Percentiles rank a stretch among this genome's conserved stretches.
These are phyloP conservation scores for Epistrophe eligans DNA, from an alignment of 2,888 invertebrate genomes.

Conservation along the genomic window DNA sequence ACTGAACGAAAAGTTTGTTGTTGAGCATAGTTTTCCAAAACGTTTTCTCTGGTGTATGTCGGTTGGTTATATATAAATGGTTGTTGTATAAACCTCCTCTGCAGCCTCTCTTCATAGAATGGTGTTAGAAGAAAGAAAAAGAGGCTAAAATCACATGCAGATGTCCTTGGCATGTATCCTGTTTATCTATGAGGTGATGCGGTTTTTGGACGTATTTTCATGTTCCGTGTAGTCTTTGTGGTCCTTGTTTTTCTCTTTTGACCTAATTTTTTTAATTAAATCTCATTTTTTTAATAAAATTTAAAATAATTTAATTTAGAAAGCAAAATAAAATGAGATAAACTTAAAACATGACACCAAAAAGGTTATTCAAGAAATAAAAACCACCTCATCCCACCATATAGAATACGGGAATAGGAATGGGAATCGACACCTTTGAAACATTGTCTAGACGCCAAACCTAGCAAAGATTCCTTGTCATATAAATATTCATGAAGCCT, in stretches of 20 bases:
- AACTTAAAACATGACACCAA: neutral
- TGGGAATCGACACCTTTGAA: conserved; percentile 48
- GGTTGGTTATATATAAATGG: neutral
- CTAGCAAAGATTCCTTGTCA: conserved; percentile 9
- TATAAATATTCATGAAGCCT: conserved; percentile 68
- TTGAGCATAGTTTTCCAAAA: conserved; percentile 21
- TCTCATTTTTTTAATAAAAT: conserved; percentile 2
- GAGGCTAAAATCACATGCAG: conserved; percentile 29
- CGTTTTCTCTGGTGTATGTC: conserved; percentile 20
- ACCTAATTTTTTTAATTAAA: conserved; percentile 31
- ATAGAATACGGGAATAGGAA: neutral
- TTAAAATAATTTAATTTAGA: conserved; percentile 47
- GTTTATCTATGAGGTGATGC: conserved; percentile 40
- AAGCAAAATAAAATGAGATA: neutral
- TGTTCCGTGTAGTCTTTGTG: conserved; percentile 38
- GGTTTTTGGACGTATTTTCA: conserved; percentile 41
- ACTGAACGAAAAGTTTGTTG: conserved; percentile 32
- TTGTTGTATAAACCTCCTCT: neutral
- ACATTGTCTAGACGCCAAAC: conserved; percentile 58
- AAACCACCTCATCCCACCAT: neutral
- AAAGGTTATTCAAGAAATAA: neutral
- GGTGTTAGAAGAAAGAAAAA: conserved; percentile 14
- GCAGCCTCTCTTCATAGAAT: neutral
- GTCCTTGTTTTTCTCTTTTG: conserved; percentile 4
- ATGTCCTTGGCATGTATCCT: conserved; percentile 39